A percentile compares a stretch with the other conserved stretches of the same genome.
Conservation (phyloP, 2,113 vertebrate species). For the Spermophilus dauricus region DNA sequence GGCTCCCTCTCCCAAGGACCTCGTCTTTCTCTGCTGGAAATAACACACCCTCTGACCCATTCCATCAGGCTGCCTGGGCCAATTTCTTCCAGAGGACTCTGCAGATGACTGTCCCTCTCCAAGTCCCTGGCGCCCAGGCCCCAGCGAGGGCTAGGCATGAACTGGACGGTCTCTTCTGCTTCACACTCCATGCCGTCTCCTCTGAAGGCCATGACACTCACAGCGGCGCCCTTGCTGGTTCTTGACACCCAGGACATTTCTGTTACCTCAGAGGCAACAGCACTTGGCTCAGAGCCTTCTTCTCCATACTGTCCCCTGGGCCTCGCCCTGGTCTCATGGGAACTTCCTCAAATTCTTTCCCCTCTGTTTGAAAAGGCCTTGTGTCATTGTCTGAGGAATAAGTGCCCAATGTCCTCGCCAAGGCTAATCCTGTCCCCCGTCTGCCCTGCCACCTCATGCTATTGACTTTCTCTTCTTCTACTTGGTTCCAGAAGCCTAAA, state of each 20-base stretch:
- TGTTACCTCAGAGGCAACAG: neutral
- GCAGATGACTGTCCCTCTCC: neutral
- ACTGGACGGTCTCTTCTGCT: neutral
- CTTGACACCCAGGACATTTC: neutral
- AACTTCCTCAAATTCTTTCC: neutral
- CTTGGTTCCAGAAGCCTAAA: neutral
- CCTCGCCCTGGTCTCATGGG: neutral
- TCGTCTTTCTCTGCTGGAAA: neutral
- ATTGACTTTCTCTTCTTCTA: neutral
- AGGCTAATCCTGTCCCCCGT: neutral
- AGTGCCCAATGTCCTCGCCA: neutral
- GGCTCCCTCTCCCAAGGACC: neutral
- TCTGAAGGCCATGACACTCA: rapidly evolving
- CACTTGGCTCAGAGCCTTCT: neutral
- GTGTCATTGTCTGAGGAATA: neutral
- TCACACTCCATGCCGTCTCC: neutral
- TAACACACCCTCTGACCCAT: neutral
- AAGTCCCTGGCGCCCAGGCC: rapidly evolving
- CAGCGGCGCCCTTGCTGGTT: neutral
- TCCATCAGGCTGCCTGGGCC: neutral
- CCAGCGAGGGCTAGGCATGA: neutral
- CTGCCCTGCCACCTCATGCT: neutral
- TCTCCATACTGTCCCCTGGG: neutral
- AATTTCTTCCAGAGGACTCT: neutral
- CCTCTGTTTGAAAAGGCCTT: neutral